A percentile compares a stretch with the other conserved stretches of the same genome.
phyloP scores from a whole-genome alignment of 1,140 invertebrate genomes.

The Bombus vancouverensis region DNA sequence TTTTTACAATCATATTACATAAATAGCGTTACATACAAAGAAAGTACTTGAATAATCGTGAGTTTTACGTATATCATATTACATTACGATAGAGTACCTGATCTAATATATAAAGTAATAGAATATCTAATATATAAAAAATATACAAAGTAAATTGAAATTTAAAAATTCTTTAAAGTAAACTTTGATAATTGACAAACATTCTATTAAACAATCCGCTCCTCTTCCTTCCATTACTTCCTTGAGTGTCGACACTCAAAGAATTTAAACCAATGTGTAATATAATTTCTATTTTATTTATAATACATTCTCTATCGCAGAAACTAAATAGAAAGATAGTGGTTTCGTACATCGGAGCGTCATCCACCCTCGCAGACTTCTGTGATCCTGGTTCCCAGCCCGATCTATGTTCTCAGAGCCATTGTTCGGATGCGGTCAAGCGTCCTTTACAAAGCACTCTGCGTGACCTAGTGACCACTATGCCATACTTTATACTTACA shows the following conservation, averaged over 20 bases:
- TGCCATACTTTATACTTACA: neutral
- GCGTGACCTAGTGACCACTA: constrained; percentile 16
- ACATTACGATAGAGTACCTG: no score
- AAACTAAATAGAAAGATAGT: neutral
- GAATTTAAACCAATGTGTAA: neutral
- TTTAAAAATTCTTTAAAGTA: neutral
- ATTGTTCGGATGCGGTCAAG: constrained; percentile 75
- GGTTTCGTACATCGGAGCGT: neutral
- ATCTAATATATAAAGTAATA: no score
- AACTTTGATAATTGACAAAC: neutral
- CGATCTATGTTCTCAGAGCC: constrained; percentile 72
- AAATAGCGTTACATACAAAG: neutral
- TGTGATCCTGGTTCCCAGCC: constrained; percentile 71
- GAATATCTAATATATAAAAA: no score
- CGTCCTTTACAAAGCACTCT: constrained; percentile 45
- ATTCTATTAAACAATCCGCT: neutral
- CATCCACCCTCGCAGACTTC: constrained; percentile 44
- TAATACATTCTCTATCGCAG: no score
- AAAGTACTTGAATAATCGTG: neutral
- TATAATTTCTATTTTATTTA: neutral
- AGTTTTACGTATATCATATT: neutral
- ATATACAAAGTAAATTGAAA: neutral
- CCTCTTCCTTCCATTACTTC: neutral
- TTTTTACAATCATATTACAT: neutral
- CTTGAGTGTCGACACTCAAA: neutral